These are phyloP conservation scores for Agonopterix subpropinquella DNA, from an alignment of 2,888 invertebrate genomes.

Conservation along the genomic window DNA sequence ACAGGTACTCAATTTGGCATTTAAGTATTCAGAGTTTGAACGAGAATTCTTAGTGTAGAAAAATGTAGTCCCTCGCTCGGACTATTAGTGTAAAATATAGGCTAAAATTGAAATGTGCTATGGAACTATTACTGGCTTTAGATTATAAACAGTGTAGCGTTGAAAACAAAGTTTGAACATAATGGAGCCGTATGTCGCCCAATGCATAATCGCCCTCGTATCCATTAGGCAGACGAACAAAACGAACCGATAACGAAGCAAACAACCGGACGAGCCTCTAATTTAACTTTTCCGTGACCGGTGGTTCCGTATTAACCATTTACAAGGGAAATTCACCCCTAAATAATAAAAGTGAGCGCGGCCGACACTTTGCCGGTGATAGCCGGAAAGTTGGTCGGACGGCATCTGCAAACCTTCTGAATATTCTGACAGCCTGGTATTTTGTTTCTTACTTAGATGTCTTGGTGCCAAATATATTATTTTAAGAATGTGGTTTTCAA, in stretches of 20 bases:
- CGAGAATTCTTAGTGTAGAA: too few relatives aligned
- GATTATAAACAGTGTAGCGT: too few relatives aligned
- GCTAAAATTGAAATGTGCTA: too few relatives aligned
- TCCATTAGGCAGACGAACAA: conserved; percentile 40
- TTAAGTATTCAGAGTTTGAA: too few relatives aligned
- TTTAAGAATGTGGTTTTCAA: too few relatives aligned
- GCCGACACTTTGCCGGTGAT: conserved; percentile 47
- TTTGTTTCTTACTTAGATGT: conserved; percentile 14
- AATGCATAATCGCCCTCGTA: background rate
- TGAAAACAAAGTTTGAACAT: too few relatives aligned
- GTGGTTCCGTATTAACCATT: conserved; percentile 46
- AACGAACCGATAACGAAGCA: conserved; percentile 35
- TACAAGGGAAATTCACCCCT: conserved; percentile 57
- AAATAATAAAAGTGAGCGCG: conserved; percentile 47
- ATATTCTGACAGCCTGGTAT: conserved; percentile 40
- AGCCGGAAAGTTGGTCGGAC: conserved; percentile 22
- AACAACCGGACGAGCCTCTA: conserved; percentile 43
- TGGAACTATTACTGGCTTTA: too few relatives aligned
- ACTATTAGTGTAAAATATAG: too few relatives aligned
- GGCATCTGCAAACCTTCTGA: conserved; percentile 43
- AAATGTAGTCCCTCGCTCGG: too few relatives aligned
- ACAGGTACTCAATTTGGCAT: too few relatives aligned
- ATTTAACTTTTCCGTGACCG: conserved; percentile 63
- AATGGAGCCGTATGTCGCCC: too few relatives aligned
- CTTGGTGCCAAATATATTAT: too few relatives aligned